Base-by-base conservation (phyloP, 30 jellyfish, hydroid and myxozoan genomes). In the Hydractinia echinata region DNA sequence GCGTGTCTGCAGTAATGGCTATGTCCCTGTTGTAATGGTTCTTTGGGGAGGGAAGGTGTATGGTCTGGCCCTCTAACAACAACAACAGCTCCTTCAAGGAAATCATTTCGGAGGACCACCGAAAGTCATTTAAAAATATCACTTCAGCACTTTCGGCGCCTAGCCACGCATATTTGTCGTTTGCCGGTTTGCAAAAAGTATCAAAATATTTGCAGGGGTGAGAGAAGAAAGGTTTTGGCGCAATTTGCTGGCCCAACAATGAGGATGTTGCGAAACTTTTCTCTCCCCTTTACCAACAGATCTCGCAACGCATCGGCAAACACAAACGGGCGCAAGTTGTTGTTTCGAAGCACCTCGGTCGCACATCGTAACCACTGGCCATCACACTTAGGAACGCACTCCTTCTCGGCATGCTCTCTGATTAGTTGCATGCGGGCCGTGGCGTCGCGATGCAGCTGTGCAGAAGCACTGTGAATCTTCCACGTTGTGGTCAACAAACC, bases 301-400 rank as follows among this genome's bases (percentile, higher is more conserved):
- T 61, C 83, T 56, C 92, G 68, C 60, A 84, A 9, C 51, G 92
- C 68, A 8, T 60, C 81, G 53, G 88, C 92, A 84, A 48, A 84
- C 50, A 84, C 61, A 66, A 8, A 66, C 8, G 87, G 87, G 56
- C 73, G 87, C 5, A 76, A 20, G 20, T 84, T 67, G 76, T 84
- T 84, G 82, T 61, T 66, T 76, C 66, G 7, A 8, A 84, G 66
- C 53, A 84, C 92, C 53, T 84, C 87, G 67, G 19, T 69, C 0
- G 92, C 92, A 84, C 92, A 84, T n/a, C 16, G 7, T 5, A 84
- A 66, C 92, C 92, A 84, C 15, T 76, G 76, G 11, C 92, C 87
- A 39, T 18, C 56, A 56, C 88, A 84, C 10, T 66, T 5, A 13
- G 73, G 68, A 84, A 39, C 83, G 66, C 83, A 84, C 0, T 64